phyloP scores from a whole-genome alignment of 2,888 invertebrate genomes.

The Venustoraphidia nigricollis region DNA sequence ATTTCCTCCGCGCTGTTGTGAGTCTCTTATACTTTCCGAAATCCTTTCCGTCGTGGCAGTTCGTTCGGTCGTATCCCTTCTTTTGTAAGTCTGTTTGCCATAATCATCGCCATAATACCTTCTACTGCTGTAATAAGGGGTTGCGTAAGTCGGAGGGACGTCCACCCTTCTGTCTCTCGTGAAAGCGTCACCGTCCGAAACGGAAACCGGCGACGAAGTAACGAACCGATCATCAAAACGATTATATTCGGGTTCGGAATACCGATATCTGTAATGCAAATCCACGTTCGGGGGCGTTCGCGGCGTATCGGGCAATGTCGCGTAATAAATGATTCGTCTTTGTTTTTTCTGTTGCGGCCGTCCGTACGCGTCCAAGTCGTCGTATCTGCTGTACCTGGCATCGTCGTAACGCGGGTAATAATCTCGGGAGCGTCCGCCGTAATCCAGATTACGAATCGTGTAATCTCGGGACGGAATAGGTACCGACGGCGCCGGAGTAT shows the following conservation, averaged over 20 bases:
- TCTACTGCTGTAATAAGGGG: neutral
- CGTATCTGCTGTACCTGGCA: neutral
- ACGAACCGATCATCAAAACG: constrained; percentile 13
- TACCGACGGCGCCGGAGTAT: constrained; percentile 12
- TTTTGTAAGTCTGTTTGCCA: no score
- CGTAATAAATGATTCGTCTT: constrained; percentile 52
- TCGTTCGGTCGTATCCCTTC: no score
- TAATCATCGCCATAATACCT: neutral
- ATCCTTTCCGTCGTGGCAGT: no score
- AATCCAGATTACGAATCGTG: neutral
- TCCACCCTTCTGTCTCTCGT: constrained; percentile 1
- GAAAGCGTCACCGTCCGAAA: constrained; percentile 3
- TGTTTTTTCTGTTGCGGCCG: constrained; percentile 31
- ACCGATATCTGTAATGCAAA: constrained; percentile 33
- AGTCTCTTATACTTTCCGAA: no score
- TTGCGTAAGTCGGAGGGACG: constrained; percentile 1
- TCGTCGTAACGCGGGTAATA: constrained; percentile 1
- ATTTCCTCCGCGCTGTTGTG: no score
- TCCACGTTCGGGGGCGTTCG: constrained; percentile 42
- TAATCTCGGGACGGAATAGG: neutral
- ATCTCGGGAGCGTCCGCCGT: neutral
- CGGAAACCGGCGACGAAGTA: constrained; percentile 11
- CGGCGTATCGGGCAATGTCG: constrained; percentile 52
- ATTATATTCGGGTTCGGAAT: constrained; percentile 10
- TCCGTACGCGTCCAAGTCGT: constrained; percentile 16